Evolutionary conservation across 1,140 invertebrate genomes (phyloP), one percentile per base, ranked within the genome.

Genomic region (Drosophila nebulosa): DNA sequence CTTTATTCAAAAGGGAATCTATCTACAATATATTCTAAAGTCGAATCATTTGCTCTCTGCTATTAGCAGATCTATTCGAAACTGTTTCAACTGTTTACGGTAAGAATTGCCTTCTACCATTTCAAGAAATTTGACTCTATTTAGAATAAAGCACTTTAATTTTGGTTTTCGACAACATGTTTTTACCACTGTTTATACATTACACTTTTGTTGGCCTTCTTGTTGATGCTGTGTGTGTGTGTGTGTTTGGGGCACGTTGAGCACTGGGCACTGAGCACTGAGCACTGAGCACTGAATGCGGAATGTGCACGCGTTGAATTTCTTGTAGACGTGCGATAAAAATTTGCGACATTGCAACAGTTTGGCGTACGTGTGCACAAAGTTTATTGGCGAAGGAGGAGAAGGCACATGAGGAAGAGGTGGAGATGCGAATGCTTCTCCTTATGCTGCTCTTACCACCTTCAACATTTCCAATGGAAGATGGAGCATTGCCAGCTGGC

Each of bases 271-370:
- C 75, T 81, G 78, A 73, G n/a, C n/a, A n/a, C n/a, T 68, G 12
- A 10, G 18, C 39, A 46, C 24, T 63, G 74, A 65, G 83, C 81
- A 75, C 75, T 81, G 78, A 73, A 83, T 88, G 83, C 77, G 86
- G 78, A 79, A 86, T 78, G 78, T 83, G 81, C 86, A 90, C 86
- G 86, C 80, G 78, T 90, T 76, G 86, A 90, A 90, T 90, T 90
- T 83, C 86, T 88, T 88, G 83, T 79, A 90, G 81, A 90, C 86
- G 86, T 86, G 86, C 81, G 86, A 86, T 90, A 90, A 90, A 89
- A 90, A 90, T 90, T 81, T 90, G 86, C 78, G 86, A 90, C 86
- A 90, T 90, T 90, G 86, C 81, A 90, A 86, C 76, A 90, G 81
- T 89, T 89, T 88, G 74, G 83, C 64, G 68, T 76, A 81, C 76